Base-by-base conservation (phyloP, 1,140 invertebrate genomes). In the Potamilus streckersoni region DNA sequence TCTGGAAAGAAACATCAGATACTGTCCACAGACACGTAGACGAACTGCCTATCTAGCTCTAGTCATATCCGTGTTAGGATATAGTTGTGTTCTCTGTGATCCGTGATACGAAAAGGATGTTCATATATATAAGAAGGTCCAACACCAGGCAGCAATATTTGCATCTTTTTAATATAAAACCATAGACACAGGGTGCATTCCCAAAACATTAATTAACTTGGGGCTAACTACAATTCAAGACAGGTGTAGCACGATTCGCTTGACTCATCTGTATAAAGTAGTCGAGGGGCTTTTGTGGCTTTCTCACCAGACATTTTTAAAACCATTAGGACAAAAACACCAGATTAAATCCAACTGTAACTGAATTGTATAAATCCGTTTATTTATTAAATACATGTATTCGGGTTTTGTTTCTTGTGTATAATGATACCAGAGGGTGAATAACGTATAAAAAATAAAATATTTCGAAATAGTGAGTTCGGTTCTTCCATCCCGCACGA, bases 1-100 rank as follows among this genome's bases (percentile, higher is more conserved):
- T 11, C 5, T 77, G 5, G n/a, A 31, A 11, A 66, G 78, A 27
- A 79, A 79, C 55, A 56, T 76, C 2, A 73, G 67, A 19, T 69
- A 70, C 63, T 79, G 73, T 64, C 63, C 73, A 13, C 12, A 27
- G 55, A 15, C 49, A n/a, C 56, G 78, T 49, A 56, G 27, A 20
- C 62, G 60, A 67, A 79, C 68, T 13, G 27, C 27, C 27, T 31
- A 31, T 31, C 27, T 31, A 31, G 27, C 27, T 2, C 27, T 31
- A 31, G 27, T 31, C 27, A 31, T 1, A 31, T 31, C 27, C 2
- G 27, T 31, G 27, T 31, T 31, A 31, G 1, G 4, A 31, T 31
- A 31, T 31, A 2, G 27, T 31, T 31, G 27, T 31, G 27, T 31
- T 31, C 2, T 31, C 3, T 73, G 61, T 63, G 61, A 73, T 38